Percentiles rank a stretch among this genome's conserved stretches.
Conservation (phyloP, 1,140 invertebrate genomes). For the Caenorhabditis inopinata region DNA sequence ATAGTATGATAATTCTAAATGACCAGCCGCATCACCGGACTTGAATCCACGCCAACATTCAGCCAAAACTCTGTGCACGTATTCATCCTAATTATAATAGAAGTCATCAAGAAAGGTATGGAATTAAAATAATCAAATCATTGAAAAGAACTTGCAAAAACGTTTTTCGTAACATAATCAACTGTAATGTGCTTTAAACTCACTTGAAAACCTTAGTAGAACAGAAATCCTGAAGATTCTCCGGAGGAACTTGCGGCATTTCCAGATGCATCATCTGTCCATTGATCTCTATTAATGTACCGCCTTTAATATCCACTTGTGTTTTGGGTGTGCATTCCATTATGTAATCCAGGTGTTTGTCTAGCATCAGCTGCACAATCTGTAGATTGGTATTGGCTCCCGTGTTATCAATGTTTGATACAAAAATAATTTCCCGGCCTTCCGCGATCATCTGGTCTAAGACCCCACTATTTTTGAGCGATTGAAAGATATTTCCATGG, state of each 20-base stretch:
- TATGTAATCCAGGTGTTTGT: conserved; percentile 77
- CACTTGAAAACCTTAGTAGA: conserved; percentile 94
- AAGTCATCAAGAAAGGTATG: too few species aligned
- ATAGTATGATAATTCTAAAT: too few species aligned
- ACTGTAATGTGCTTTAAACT: conserved; percentile 47
- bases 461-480: conserved; percentile 89
- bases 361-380: conserved; percentile 62
- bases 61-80: too few species aligned
- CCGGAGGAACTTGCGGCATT: conserved; percentile 97
- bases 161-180: too few species aligned
- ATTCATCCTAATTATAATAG: too few species aligned
- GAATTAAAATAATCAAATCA: too few species aligned
- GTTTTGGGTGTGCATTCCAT: conserved; percentile 99
- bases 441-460: conserved; percentile 82
- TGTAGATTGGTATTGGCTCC: conserved; percentile 93
- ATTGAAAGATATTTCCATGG: conserved; percentile 96
- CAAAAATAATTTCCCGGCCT: conserved; percentile 83
- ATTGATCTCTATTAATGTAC: conserved; percentile 93
- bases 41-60: too few species aligned
- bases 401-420: conserved; percentile 98
- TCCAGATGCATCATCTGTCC: conserved; percentile 89
- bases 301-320: conserved; percentile 96
- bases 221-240: conserved; percentile 95
- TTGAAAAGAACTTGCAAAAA: too few species aligned
- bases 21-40: too few species aligned